Evolutionary conservation across 1,140 invertebrate genomes (phyloP), one percentile per base, ranked within the genome.

Genomic region (Solen grandis): DNA sequence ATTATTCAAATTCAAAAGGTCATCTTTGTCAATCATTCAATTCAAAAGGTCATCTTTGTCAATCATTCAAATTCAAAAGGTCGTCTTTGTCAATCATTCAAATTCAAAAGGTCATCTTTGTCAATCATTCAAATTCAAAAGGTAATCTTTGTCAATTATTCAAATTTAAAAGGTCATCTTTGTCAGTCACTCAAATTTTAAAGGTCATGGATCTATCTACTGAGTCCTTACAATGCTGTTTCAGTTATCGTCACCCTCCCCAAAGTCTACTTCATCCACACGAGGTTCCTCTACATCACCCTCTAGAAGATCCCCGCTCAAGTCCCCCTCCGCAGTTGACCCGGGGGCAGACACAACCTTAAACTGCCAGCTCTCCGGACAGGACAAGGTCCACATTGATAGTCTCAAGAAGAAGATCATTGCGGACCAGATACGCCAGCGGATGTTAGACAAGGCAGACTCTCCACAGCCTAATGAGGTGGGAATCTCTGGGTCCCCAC

Each of bases 391-490:
- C 3, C 87, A 88, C 33, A 89, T 89, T 59, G 88, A 89, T 66
- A 85, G 87, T 10, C 50, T 85, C 33, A 88, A 88, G 66, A 89
- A 87, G 65, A 86, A 87, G 62, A 60, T 89, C 5, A 85, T 89
- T 35, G 88, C 87, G 50, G 87, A 89, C 52, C 88, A 89, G 66
- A 89, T 89, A 25, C 81, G 87, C 36, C 88, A 89, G 36, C 76
- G 85, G 52, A 81, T 89, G 25, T 85, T 87, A 65, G 83, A 69
- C 22, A 87, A 88, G 62, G 14, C 22, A 38, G 41, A 77, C 69
- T 19, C 77, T 63, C 3, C 69, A 57, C 8, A 46, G 8, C 41
- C 8, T 10, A n/a, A n/a, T n/a, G 41, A 46, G 8, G 8, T 10
- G 8, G 19, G 50, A 60, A 60, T 27, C 22, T 19, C 59, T 14